A percentile compares a stretch with the other conserved stretches of the same genome.
These are phyloP conservation scores for Netelia virgata DNA, from an alignment of 2,888 invertebrate genomes.

Conservation along the genomic window DNA sequence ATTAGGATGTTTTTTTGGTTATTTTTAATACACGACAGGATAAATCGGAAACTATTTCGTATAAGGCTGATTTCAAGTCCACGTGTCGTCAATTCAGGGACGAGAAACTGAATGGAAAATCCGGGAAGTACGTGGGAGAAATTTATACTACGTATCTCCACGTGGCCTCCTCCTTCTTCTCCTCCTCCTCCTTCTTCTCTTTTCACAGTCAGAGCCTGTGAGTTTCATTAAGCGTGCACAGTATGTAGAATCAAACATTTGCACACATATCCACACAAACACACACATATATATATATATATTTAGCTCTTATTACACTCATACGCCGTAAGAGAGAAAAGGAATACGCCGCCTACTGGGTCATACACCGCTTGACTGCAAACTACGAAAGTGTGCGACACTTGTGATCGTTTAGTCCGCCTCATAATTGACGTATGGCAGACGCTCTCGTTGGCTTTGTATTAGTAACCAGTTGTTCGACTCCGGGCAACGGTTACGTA, in stretches of 20 bases:
- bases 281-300: slow-evolving; percentile 2
- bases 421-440: slow-evolving; percentile 37
- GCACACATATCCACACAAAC: slow-evolving; percentile 4
- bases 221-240: neutral
- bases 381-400: slow-evolving; percentile 54
- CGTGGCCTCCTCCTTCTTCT: slow-evolving; percentile 31
- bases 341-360: slow-evolving; percentile 42
- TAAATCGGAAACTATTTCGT: neutral
- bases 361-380: slow-evolving; percentile 63
- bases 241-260: neutral
- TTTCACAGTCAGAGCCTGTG: neutral
- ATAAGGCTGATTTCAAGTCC: neutral
- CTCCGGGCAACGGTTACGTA: too few relatives aligned
- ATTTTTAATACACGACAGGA: slow-evolving; percentile 2
- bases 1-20: neutral
- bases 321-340: neutral
- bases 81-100: slow-evolving; percentile 2
- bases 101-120: slow-evolving; percentile 72
- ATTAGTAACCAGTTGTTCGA: neutral
- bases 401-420: slow-evolving; percentile 30
- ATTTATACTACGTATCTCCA: slow-evolving; percentile 37
- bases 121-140: slow-evolving; percentile 69
- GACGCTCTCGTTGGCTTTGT: neutral
- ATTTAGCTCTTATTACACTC: neutral
- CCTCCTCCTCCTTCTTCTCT: neutral